Evolutionary conservation across 1,140 invertebrate species (phyloP).

Genomic region (Drosophila baimaii): DNA sequence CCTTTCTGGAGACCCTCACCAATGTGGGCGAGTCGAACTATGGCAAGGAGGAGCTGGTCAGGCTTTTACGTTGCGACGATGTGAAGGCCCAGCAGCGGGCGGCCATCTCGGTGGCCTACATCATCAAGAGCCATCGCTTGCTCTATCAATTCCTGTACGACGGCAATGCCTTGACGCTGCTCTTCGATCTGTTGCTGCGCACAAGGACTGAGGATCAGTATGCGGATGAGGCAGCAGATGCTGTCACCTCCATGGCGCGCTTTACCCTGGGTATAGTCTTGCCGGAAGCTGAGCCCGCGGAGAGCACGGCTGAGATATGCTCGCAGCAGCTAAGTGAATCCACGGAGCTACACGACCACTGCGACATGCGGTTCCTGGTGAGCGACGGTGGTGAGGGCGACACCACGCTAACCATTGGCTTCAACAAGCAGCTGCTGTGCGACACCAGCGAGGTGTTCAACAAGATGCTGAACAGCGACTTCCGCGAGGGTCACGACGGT

Average conservation of each 20-base stretch:
- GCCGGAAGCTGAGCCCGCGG: constrained; percentile 48
- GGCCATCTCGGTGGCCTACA: constrained; percentile 78
- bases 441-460: constrained; percentile 82
- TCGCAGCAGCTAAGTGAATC: constrained; percentile 18
- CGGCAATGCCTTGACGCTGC: constrained; percentile 67
- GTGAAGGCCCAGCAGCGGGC: constrained; percentile 70
- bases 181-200: constrained; percentile 74
- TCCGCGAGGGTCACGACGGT: constrained; percentile 76
- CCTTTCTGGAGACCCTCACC: constrained; percentile 78
- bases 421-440: constrained; percentile 80
- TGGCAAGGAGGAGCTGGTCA: constrained; percentile 78
- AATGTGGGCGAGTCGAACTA: constrained; percentile 83
- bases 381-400: constrained; percentile 12
- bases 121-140: constrained; percentile 75
- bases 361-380: constrained; percentile 80
- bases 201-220: constrained; percentile 69
- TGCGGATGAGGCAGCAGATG: constrained; percentile 75
- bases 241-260: constrained; percentile 72
- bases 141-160: constrained; percentile 80
- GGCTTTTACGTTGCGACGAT: constrained; percentile 74
- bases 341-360: constrained; percentile 49
- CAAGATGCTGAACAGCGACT: constrained; percentile 82
- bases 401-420: constrained; percentile 54
- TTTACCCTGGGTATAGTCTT: constrained; percentile 71
- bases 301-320: constrained; percentile 42